phyloP scores from a whole-genome alignment of 2,888 invertebrate genomes.

The Rosalia funebris region DNA sequence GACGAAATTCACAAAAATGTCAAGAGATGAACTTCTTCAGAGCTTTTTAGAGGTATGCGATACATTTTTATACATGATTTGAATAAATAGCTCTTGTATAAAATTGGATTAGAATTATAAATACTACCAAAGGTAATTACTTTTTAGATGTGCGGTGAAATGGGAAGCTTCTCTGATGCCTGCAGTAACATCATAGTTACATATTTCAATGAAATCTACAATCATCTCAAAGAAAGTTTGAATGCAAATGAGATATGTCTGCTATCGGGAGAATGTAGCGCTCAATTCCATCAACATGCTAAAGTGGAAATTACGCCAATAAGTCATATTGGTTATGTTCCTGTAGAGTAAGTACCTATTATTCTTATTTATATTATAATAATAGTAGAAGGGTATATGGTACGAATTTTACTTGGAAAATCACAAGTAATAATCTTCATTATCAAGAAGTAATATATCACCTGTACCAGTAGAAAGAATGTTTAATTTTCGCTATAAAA shows the following conservation, averaged over 20 bases:
- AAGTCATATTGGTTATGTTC: conserved; percentile 69
- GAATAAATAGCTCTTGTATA: too few relatives aligned
- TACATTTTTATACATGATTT: too few relatives aligned
- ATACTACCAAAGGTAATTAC: too few relatives aligned
- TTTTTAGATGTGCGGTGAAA: conserved; percentile 72
- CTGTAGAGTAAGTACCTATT: conserved; percentile 62
- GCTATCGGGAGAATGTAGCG: conserved; percentile 79
- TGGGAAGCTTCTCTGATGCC: conserved; percentile 81
- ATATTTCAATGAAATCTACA: conserved; percentile 78
- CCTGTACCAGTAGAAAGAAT: too few relatives aligned
- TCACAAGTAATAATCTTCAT: too few relatives aligned
- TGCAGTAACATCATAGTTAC: conserved; percentile 79
- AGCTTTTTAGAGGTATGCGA: conserved; percentile 66
- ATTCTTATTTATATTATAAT: too few relatives aligned
- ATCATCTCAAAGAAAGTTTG: conserved; percentile 71
- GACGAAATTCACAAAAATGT: conserved; percentile 67
- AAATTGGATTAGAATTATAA: neutral
- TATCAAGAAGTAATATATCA: too few relatives aligned
- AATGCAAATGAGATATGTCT: conserved; percentile 77
- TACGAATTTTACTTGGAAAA: too few relatives aligned
- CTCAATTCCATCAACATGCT: conserved; percentile 73
- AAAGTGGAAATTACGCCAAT: conserved; percentile 69
- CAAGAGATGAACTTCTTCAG: conserved; percentile 69
- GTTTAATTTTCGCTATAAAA: too few relatives aligned
- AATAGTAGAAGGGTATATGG: too few relatives aligned